Evolutionary conservation across 2,888 invertebrate species (phyloP), one percentile per base, ranked within the genome.

Genomic region (Euzetes globulus): DNA sequence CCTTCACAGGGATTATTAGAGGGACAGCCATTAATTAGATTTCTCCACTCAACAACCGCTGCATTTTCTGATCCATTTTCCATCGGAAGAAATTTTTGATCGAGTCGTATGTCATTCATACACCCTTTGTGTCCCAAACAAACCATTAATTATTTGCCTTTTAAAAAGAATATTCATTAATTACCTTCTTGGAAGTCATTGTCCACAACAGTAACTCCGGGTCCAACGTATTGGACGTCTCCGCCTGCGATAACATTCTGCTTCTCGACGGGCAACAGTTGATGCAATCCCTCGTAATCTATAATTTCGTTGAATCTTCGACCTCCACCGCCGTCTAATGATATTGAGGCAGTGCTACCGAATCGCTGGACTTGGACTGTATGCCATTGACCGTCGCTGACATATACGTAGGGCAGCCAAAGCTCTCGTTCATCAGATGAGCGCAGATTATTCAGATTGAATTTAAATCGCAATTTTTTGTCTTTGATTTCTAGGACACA

Each of bases 311-410:
- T 94, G 84, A 92, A 94, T 76, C 94, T 86, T 77, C 94, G 85
- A 0, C 96, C 96, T 84, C 96, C 96, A 1, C 97, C 97, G 3
- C 94, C 94, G 81, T 98, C 97, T 78, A 97, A 85, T 82, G 92
- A 92, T 76, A 98, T 85, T 72, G 92, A 92, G 15, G 96, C 94
- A 11, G 94, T 92, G 70, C 92, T 92, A 52, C 96, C 96, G 79
- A 92, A 93, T 74, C 97, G 88, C 79, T 91, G 91, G 0, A 96
- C 91, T 78, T 91, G 88, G 6, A 94, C 94, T 73, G 92, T 92
- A 82, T 98, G 97, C 97, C 97, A 97, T 80, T 94, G 94, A 0
- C 97, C 97, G 82, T 96, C 93, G 81, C 94, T 93, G 1, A 96
- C 94, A 0, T 91, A 88, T 33, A 95, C 90, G 6, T 92, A 90